Conservation (phyloP, 2,113 vertebrate genomes). For the Chionomys nivalis region DNA sequence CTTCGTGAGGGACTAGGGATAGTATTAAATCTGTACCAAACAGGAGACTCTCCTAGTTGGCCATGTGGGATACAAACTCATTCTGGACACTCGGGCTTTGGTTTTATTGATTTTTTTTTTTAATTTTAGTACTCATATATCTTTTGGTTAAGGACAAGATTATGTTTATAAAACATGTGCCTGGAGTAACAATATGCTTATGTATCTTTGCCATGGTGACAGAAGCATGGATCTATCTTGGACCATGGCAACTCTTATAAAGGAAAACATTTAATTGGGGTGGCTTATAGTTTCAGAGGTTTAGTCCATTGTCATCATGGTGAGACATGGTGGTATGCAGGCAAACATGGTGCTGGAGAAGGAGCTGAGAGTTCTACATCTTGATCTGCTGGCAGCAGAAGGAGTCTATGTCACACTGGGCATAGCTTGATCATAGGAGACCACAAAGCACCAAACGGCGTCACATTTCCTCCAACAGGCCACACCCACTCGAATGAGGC, state of each 20-base stretch:
- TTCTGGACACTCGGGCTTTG: neutral
- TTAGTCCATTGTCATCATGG: neutral
- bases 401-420: neutral
- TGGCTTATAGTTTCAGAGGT: neutral
- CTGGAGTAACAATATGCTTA: constrained; percentile 4
- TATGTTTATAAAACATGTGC: neutral
- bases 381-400: neutral
- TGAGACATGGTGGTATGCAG: too few relatives aligned
- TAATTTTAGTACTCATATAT: constrained; percentile 3
- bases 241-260: too few relatives aligned
- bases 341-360: too few relatives aligned
- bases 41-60: neutral
- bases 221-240: neutral
- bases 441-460: neutral
- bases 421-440: neutral
- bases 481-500: neutral
- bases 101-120: constrained; percentile 7
- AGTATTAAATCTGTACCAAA: constrained; percentile 5
- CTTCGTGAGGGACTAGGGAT: neutral
- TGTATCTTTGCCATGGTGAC: neutral
- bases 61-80: neutral
- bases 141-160: constrained; percentile 9
- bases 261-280: neutral
- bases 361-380: neutral
- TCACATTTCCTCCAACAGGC: neutral